Evolutionary conservation across 2,113 vertebrate species (phyloP), one percentile per base, ranked within the genome.

Genomic region (Ifrita kowaldi): DNA sequence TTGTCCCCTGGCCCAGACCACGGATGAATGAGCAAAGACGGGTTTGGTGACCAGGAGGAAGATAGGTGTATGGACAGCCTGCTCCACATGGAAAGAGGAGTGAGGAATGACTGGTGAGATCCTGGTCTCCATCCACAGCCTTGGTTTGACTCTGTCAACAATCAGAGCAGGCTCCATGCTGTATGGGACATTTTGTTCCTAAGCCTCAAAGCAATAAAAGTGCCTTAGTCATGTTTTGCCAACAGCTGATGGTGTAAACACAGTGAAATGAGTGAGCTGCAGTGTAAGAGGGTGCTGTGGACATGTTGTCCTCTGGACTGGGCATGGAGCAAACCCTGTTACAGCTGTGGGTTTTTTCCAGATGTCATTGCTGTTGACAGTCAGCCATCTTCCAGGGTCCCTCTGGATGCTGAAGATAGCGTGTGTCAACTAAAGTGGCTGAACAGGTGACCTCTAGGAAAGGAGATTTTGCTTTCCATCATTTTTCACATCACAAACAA

Each of bases 21-120:
- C 52, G 47, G 69, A 41, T 16, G 10, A 6, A 13, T 74, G 46
- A 69, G 28, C 27, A 77, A 67, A 65, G 27, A 16, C 30, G 2
- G 1, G 17, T 87, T 65, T 94, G 46, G 20, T n/a, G 46, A 55
- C 28, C 2, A 7, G 33, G 55, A 77, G 10, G 71, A 73, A 62
- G 5, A 12, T 0, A 17, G 32, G 30, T 1, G 3, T 10, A 3
- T 19, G 26, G 32, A 26, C 9, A 37, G 32, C 35, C 14, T 52
- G n/a, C 7, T 68, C 35, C 20, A 3, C 2, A 0, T 28, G 32
- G 37, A 63, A 20, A 53, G 55, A 75, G 37, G 41, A 74, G 10
- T 0, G 2, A 24, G 37, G 30, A 84, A 50, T 42, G 23, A 56
- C 17, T 1, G 0, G 26, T 85, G 71, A 84, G 16, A 60, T 73